Base-by-base conservation (phyloP, 2,888 invertebrate genomes). In the Hirtodrosophila histrioides region DNA sequence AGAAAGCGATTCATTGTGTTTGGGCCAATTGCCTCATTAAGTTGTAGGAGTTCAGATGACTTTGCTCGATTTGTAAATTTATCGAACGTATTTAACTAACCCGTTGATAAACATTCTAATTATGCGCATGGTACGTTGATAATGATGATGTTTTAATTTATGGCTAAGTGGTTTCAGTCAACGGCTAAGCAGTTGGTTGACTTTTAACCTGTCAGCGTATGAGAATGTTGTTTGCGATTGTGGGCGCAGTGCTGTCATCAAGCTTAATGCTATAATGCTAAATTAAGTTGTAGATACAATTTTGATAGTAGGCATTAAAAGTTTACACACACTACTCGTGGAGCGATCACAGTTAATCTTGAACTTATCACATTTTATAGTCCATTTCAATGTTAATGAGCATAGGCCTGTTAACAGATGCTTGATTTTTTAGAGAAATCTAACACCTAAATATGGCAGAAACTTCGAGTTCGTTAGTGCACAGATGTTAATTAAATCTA, bases 11-110 rank as follows among this genome's bases (percentile, higher is more conserved):
- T 61, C 53, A 40, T 56, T 39, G 44, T 9, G 4, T 7, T 3
- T 31, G 31, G 8, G 12, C 43, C 54, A 54, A 31, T 62, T 39
- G 71, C 31, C 64, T 67, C 75, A 80, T 78, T 78, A 75, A 82
- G 74, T 86, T 84, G 86, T 82, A 72, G 84, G 81, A 77, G 82
- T 74, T 71, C 36, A n/a, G 58, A 31, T 80, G 50, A 62, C 50
- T 61, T 76, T 24, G 45, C 40, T 69, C 70, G 76, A 79, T 79
- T 82, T 83, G 84, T 79, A 58, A 31, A 43, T 48, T 78, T 76
- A 67, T 79, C 60, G 54, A 45, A 37, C 60, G 37, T 39, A 65
- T 63, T 60, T 41, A 67, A 77, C 69, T 51, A 56, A 12, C 6
- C 4, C 4, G 8, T 12, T 17, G 86, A 74, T 83, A 74, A 17